Conservation (phyloP, 1,140 invertebrate genomes). For the Papilio machaon region DNA sequence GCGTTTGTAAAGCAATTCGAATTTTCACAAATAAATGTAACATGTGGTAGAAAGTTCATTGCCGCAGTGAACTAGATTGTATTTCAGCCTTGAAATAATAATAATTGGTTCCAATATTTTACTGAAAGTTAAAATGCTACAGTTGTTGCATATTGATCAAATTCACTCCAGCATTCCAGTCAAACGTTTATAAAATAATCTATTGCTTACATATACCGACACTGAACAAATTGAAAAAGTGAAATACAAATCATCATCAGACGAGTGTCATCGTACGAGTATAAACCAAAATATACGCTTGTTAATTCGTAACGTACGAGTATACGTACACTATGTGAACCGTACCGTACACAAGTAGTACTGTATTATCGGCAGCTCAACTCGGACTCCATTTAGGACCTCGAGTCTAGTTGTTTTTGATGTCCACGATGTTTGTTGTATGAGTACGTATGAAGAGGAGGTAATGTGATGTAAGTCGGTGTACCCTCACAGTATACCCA, state of each 20-base stretch:
- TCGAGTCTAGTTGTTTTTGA: no score
- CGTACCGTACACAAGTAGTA: not conserved
- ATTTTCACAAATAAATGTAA: constrained; percentile 10
- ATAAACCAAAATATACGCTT: not conserved
- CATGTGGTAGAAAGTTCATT: constrained; percentile 30
- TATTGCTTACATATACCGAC: not conserved
- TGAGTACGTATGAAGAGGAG: no score
- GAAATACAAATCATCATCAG: not conserved
- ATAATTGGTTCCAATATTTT: not conserved
- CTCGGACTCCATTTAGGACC: not conserved
- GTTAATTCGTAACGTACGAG: not conserved
- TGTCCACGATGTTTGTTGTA: no score
- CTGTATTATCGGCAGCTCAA: not conserved
- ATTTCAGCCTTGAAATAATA: not conserved
- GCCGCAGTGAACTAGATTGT: not conserved
- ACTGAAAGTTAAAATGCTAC: not conserved
- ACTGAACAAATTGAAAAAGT: not conserved
- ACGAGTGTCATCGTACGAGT: not conserved
- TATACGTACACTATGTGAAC: not conserved
- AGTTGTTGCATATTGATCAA: not conserved
- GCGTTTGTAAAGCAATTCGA: not conserved
- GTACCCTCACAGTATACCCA: no score
- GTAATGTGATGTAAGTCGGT: no score
- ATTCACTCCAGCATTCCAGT: not conserved
- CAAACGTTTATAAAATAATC: not conserved